These are phyloP conservation scores for Calliphora vomitoria DNA, from an alignment of 2,888 invertebrate species.

Conservation along the genomic window DNA sequence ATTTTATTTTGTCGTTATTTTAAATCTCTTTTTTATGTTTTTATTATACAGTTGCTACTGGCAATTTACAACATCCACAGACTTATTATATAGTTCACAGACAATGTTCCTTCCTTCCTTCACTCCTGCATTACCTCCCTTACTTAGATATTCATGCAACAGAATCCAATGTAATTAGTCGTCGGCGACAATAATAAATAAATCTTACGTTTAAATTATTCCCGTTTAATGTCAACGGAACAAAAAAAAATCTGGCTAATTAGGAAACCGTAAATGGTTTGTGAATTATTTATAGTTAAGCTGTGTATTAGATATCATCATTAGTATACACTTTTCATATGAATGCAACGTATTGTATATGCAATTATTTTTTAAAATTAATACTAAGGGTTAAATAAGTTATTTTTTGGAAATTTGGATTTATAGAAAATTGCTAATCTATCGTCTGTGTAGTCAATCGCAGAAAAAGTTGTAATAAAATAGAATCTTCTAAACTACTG, in stretches of 20 bases:
- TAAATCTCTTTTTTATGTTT: conserved; percentile 15
- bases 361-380: no score
- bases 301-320: no score
- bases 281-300: neutral
- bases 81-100: neutral
- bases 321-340: no score
- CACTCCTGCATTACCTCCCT: neutral
- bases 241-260: conserved; percentile 31
- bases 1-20: conserved; percentile 30
- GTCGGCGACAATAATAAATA: conserved; percentile 64
- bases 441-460: no score
- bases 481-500: no score
- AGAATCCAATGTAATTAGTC: conserved; percentile 46
- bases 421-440: no score
- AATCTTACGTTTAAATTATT: conserved; percentile 29
- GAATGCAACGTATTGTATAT: no score
- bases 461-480: no score
- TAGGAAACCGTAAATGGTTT: conserved; percentile 50
- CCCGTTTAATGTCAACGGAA: conserved; percentile 22
- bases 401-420: no score
- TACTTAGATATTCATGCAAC: conserved; percentile 25
- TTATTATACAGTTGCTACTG: neutral
- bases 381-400: no score
- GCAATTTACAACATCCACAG: neutral
- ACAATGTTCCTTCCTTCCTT: conserved; percentile 9